Percentiles rank a stretch among this genome's conserved stretches.
Evolutionary conservation across 1,140 invertebrate species (phyloP).

Genomic region (Hormaphis cornu): DNA sequence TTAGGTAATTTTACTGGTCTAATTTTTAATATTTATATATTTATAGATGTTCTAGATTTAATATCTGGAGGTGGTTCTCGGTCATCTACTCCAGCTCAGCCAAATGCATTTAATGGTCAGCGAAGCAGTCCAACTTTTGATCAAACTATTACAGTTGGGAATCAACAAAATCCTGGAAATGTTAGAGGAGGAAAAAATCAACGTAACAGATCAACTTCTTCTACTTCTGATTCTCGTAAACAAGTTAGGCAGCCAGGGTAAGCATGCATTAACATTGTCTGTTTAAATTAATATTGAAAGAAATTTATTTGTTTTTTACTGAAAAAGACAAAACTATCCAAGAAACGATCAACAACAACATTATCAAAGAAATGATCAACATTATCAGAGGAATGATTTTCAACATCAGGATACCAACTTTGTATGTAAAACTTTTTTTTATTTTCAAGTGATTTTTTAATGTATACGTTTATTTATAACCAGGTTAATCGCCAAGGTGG

Average conservation of each 20-base stretch:
- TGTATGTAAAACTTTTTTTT: background rate
- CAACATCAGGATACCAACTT: conserved; percentile 15
- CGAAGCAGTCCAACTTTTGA: conserved; percentile 19
- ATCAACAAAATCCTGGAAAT: conserved; percentile 15
- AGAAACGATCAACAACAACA: conserved; percentile 23
- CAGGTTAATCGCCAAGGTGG: conserved; percentile 16
- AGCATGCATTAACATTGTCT: background rate
- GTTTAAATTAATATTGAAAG: background rate
- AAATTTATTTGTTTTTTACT: background rate
- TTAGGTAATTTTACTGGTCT: background rate
- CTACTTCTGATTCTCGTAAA: conserved; percentile 25
- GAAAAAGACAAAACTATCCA: conserved; percentile 25
- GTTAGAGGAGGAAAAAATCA: conserved; percentile 11
- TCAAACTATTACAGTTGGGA: background rate
- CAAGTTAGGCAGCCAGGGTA: conserved; percentile 23
- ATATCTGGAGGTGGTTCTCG: conserved; percentile 28
- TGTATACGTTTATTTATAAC: no score
- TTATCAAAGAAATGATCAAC: conserved; percentile 27
- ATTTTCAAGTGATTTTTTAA: background rate
- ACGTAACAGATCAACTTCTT: conserved; percentile 14
- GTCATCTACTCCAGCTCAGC: conserved; percentile 32
- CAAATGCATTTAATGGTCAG: conserved; percentile 24
- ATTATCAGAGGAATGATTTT: conserved; percentile 27
- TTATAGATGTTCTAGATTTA: conserved; percentile 25
- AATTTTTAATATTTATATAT: background rate